These are phyloP conservation scores for Chelonus formosanus DNA, from an alignment of 2,888 invertebrate species.

Conservation along the genomic window DNA sequence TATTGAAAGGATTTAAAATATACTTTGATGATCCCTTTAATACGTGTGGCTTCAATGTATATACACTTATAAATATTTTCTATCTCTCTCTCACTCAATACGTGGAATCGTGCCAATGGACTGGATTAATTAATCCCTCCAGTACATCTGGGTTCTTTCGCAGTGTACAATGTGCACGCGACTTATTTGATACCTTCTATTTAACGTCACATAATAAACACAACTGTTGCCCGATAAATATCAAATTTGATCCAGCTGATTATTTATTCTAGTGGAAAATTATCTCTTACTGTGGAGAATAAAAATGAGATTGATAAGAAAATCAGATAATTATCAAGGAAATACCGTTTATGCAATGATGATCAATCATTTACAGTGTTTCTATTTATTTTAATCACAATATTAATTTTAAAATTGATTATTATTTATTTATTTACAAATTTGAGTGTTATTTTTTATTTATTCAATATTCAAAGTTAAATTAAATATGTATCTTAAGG, in stretches of 20 bases:
- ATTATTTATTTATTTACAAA: too few relatives aligned
- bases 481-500: too few relatives aligned
- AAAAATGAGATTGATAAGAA: too few relatives aligned
- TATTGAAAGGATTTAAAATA: conserved; percentile 1
- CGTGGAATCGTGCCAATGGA: conserved; percentile 55
- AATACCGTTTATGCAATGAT: too few relatives aligned
- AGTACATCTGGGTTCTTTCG: conserved; percentile 41
- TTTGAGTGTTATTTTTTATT: too few relatives aligned
- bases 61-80: conserved; percentile 8
- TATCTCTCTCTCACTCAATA: conserved; percentile 16
- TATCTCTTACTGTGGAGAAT: too few relatives aligned
- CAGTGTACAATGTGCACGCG: conserved; percentile 26
- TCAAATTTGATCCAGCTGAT: not conserved
- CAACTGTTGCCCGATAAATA: conserved; percentile 10
- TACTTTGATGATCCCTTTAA: not conserved
- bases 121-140: conserved; percentile 55
- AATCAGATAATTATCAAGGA: too few relatives aligned
- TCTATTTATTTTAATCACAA: too few relatives aligned
- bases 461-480: too few relatives aligned
- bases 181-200: conserved; percentile 30
- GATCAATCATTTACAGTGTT: too few relatives aligned
- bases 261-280: too few relatives aligned
- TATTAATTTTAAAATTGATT: too few relatives aligned
- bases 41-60: conserved; percentile 7
- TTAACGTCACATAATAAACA: conserved; percentile 21